These are phyloP conservation scores for Boulengerochromis microlepis DNA, from an alignment of 2,113 vertebrate genomes.

Conservation along the genomic window DNA sequence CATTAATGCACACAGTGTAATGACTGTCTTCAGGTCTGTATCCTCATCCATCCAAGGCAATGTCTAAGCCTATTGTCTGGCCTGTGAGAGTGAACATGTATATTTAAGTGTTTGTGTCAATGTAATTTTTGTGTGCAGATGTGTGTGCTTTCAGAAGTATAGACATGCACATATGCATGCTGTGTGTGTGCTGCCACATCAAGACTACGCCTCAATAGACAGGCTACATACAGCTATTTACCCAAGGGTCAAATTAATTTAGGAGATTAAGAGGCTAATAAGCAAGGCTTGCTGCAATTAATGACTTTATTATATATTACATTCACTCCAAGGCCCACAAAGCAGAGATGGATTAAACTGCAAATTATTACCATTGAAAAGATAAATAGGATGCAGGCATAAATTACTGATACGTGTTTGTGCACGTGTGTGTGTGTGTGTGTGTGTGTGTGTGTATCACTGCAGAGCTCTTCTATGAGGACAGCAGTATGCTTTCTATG, in stretches of 20 bases:
- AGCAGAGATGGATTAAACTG: neutral
- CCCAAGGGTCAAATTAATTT: slow-evolving; percentile 41
- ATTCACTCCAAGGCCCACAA: neutral
- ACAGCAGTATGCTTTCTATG: neutral
- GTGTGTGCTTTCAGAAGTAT: neutral
- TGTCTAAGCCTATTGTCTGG: neutral
- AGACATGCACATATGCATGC: neutral
- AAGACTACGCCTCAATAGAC: neutral
- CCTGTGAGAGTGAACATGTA: neutral
- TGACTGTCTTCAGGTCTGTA: neutral
- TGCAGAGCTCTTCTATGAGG: neutral
- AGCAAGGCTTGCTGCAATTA: neutral
- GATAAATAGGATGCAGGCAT: neutral
- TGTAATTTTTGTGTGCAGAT: neutral
- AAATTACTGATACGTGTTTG: neutral
- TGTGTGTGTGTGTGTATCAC: neutral
- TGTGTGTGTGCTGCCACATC: neutral
- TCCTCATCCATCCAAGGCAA: neutral
- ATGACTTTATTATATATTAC: slow-evolving; percentile 3
- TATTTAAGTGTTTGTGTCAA: neutral
- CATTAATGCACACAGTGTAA: neutral
- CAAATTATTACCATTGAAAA: slow-evolving; percentile 1
- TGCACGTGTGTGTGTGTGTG: neutral
- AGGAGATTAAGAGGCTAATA: slow-evolving; percentile 45
- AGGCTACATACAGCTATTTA: slow-evolving; percentile 8